Percentiles rank a stretch among this genome's conserved stretches.
phyloP scores from a whole-genome alignment of 1,140 invertebrate genomes.

The Vanessa atalanta region DNA sequence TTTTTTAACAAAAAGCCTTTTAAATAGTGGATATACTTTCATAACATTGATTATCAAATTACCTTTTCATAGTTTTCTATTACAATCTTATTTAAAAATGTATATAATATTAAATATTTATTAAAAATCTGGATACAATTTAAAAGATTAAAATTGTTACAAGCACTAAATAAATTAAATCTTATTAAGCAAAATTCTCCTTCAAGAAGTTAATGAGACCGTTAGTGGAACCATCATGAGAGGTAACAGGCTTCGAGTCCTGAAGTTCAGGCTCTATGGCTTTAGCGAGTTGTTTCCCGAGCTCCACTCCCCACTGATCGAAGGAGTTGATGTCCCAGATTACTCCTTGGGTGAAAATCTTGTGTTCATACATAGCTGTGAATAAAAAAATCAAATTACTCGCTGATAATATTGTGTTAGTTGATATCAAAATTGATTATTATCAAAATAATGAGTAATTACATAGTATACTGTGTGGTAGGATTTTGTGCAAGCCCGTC shows the following conservation, averaged over 20 bases:
- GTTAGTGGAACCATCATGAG: slow-evolving; percentile 96
- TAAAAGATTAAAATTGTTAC: background rate
- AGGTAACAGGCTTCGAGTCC: slow-evolving; percentile 82
- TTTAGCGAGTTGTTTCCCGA: slow-evolving; percentile 99
- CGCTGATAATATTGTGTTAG: too few species aligned
- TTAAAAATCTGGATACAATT: background rate
- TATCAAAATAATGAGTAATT: too few species aligned
- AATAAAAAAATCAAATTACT: background rate
- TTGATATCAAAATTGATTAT: too few species aligned
- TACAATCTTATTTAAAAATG: background rate
- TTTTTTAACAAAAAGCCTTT: too few species aligned
- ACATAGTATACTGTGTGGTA: too few species aligned
- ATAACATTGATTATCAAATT: too few species aligned
- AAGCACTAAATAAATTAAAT: background rate
- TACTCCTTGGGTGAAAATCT: slow-evolving; percentile 98
- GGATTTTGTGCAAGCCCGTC: too few species aligned
- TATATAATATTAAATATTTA: background rate
- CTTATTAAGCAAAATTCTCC: slow-evolving; percentile 43
- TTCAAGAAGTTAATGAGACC: slow-evolving; percentile 95
- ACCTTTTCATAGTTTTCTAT: background rate
- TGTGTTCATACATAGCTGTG: slow-evolving; percentile 89
- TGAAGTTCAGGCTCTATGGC: slow-evolving; percentile 96
- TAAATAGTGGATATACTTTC: background rate
- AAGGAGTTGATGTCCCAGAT: slow-evolving; percentile 99
- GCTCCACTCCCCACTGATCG: slow-evolving; percentile 99